Evolutionary conservation across 2,888 invertebrate genomes (phyloP).

Genomic region (Noctua janthe): DNA sequence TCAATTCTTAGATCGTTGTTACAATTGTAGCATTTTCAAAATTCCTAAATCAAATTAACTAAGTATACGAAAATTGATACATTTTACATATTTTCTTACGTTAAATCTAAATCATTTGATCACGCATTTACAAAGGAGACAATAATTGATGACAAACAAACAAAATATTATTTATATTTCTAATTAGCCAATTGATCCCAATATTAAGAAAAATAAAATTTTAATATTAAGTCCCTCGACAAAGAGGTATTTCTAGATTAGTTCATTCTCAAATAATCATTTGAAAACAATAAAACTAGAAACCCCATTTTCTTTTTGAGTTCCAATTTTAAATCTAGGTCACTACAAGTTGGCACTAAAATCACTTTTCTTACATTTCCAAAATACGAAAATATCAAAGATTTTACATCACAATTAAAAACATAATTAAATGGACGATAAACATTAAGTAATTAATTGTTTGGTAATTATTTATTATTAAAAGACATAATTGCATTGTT

Average conservation of each 20-base stretch:
- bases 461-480: slow-evolving; percentile 37
- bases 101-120: slow-evolving; percentile 34
- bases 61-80: slow-evolving; percentile 14
- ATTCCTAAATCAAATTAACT: slow-evolving; percentile 11
- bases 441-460: slow-evolving; percentile 63
- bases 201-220: slow-evolving; percentile 30
- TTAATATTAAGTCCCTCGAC: slow-evolving; percentile 46
- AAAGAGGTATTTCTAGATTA: slow-evolving; percentile 25
- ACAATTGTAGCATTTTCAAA: slow-evolving; percentile 16
- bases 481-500: slow-evolving; percentile 64
- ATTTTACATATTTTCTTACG: not conserved
- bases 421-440: slow-evolving; percentile 59
- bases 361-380: slow-evolving; percentile 59
- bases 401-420: slow-evolving; percentile 50
- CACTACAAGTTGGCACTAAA: slow-evolving; percentile 65
- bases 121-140: slow-evolving; percentile 6
- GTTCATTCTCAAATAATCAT: slow-evolving; percentile 1
- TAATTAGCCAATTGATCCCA: slow-evolving; percentile 48
- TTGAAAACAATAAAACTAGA: slow-evolving; percentile 6
- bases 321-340: slow-evolving; percentile 51
- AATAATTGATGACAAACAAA: slow-evolving; percentile 6
- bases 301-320: slow-evolving; percentile 22
- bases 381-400: slow-evolving; percentile 46
- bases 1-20: slow-evolving; percentile 27
- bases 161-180: slow-evolving; percentile 14